Conservation (phyloP, 1,140 invertebrate species). For the Halesus radiatus region DNA sequence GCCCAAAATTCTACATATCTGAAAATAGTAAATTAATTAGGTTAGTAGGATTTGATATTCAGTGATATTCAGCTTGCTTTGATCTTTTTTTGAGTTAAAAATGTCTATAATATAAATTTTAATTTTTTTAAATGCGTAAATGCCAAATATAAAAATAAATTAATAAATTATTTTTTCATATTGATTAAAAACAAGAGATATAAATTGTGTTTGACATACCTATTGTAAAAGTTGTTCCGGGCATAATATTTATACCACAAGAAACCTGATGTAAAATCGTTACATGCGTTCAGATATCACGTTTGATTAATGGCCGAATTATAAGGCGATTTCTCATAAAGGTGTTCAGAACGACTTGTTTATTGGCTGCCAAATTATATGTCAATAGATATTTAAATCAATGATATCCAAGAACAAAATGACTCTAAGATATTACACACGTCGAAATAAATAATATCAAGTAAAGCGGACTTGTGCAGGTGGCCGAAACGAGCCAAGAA, state of each 20-base stretch:
- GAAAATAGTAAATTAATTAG: no score
- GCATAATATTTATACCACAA: background rate
- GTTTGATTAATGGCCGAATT: conserved; percentile 15
- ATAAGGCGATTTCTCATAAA: conserved; percentile 38
- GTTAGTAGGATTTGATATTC: no score
- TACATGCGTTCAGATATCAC: background rate
- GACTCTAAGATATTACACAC: conserved; percentile 28
- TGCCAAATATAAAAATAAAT: no score
- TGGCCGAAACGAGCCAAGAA: background rate
- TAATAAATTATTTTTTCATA: no score
- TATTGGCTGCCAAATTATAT: conserved; percentile 26
- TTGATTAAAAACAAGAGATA: no score
- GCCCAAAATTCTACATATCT: no score
- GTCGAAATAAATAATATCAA: conserved; percentile 13
- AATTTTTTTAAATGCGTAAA: no score
- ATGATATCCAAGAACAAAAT: conserved; percentile 15
- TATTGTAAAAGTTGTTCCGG: conserved; percentile 21
- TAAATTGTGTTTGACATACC: no score
- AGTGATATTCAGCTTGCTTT: no score
- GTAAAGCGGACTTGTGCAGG: background rate
- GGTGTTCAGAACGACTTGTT: conserved; percentile 26
- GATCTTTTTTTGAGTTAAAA: no score
- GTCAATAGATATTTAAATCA: conserved; percentile 38
- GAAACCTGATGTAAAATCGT: background rate
- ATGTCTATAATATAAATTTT: no score